Evolutionary conservation across 2,797 vertebrate genomes (phyloP), one percentile per base, ranked within the genome.

Genomic region (Galago senegalensis): DNA sequence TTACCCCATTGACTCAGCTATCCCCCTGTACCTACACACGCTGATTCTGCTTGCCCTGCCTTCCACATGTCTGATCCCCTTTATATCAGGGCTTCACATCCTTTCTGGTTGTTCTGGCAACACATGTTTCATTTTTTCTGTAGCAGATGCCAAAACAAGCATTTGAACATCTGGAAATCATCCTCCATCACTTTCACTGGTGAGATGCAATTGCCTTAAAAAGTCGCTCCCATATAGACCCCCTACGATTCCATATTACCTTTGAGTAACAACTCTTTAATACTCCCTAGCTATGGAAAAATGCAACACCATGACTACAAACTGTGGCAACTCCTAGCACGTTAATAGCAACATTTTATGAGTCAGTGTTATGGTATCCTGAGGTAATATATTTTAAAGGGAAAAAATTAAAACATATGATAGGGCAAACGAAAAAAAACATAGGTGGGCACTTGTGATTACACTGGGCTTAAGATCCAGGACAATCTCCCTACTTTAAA

Each of bases 141-240:
- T 96, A 97, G 97, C 98, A 98, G 94, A 98, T 98, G 99, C 99
- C 99, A 99, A 99, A 98, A 98, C 89, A 98, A 99, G 97, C 98
- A 97, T 97, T 99, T 98, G 76, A 98, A 99, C 99, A 99, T 99
- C 99, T 99, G 99, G 99, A 99, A 99, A 97, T 98, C 98, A 99
- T 99, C 98, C 96, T 87, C 89, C 96, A 90, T 95, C 95, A 93
- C 97, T 97, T 97, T 97, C 95, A 90, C 97, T 76, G 18, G 82
- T 1, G 16, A 98, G 95, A 98, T 86, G 34, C 4, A 11, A 97
- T 98, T 98, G 96, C 95, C 90, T 97, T 96, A 92, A 97, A 91
- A 86, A 34, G 67, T 10, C 96, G 83, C 79, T 97, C 94, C 97
- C 86, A 84, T 77, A 73, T 16, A 97, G 72, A 96, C 58, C 76